A percentile compares a stretch with the other conserved stretches of the same genome.
Evolutionary conservation across 2,113 vertebrate species (phyloP).

Genomic region (Jaculus jaculus): DNA sequence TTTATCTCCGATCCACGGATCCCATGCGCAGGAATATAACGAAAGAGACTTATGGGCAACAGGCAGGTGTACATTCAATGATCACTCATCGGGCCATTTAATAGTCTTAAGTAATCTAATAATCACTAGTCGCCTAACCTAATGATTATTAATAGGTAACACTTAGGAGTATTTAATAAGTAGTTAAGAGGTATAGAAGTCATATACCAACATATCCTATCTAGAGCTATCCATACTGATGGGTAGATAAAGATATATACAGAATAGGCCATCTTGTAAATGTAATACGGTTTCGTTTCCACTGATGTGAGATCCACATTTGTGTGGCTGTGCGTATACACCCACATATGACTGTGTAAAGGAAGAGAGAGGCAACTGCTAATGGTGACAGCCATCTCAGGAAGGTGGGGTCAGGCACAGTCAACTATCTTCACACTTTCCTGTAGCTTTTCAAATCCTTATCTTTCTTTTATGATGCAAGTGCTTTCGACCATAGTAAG

Average conservation of each 20-base stretch:
- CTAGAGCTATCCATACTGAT: too few species aligned
- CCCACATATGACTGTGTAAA: too few species aligned
- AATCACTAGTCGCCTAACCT: neutral
- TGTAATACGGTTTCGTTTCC: neutral
- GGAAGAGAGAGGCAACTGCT: neutral
- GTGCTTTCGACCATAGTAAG: neutral
- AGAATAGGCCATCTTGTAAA: neutral
- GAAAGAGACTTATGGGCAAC: neutral
- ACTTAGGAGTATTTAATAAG: neutral
- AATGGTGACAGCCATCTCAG: neutral
- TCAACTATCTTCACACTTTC: neutral
- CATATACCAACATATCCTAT: too few species aligned
- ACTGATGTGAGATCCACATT: neutral
- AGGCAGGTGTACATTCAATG: neutral
- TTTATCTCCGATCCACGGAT: neutral
- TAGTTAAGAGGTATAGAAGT: neutral
- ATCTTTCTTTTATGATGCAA: neutral
- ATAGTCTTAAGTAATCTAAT: neutral
- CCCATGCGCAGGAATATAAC: neutral
- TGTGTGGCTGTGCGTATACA: neutral
- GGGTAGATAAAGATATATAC: neutral
- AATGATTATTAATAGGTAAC: neutral
- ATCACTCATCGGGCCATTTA: neutral
- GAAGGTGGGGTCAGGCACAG: neutral
- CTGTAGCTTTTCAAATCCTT: neutral